Evolutionary conservation across 2,888 invertebrate species (phyloP).

Genomic region (Eucera pruinosa): DNA sequence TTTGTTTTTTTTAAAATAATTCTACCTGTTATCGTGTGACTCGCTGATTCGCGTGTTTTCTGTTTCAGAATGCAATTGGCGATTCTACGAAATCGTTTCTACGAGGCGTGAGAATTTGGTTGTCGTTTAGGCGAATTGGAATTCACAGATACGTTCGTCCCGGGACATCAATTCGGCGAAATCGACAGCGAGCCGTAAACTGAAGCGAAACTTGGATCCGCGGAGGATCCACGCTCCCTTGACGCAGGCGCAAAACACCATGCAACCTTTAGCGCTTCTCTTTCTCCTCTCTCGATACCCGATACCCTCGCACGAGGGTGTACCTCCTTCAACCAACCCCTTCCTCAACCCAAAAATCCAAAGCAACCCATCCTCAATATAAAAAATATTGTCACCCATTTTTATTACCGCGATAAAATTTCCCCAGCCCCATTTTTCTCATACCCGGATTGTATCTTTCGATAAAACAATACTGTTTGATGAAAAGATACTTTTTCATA

Average conservation of each 20-base stretch:
- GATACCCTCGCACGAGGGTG: conserved; percentile 13
- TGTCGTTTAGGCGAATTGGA: not conserved
- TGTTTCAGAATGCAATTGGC: not conserved
- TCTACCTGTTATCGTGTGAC: not conserved
- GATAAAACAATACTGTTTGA: not conserved
- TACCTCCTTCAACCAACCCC: not conserved
- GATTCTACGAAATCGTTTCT: too few species aligned
- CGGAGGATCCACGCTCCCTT: conserved; percentile 63
- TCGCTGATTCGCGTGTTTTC: conserved; percentile 2
- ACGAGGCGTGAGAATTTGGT: not conserved
- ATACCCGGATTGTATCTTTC: not conserved
- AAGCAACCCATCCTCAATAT: not conserved
- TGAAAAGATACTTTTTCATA: too few species aligned
- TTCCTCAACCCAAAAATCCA: not conserved
- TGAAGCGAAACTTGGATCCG: conserved; percentile 73
- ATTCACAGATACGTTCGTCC: not conserved
- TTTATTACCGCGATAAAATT: too few species aligned
- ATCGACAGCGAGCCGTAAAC: conserved; percentile 77
- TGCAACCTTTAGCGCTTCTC: conserved; percentile 49
- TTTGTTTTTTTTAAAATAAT: too few species aligned
- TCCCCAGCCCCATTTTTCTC: too few species aligned
- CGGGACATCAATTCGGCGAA: conserved; percentile 69
- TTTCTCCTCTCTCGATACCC: conserved; percentile 29
- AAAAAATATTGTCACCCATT: not conserved
- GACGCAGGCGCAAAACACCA: conserved; percentile 75